These are phyloP conservation scores for Grammomys dolichurus DNA, from an alignment of 2,113 vertebrate species.

Conservation along the genomic window DNA sequence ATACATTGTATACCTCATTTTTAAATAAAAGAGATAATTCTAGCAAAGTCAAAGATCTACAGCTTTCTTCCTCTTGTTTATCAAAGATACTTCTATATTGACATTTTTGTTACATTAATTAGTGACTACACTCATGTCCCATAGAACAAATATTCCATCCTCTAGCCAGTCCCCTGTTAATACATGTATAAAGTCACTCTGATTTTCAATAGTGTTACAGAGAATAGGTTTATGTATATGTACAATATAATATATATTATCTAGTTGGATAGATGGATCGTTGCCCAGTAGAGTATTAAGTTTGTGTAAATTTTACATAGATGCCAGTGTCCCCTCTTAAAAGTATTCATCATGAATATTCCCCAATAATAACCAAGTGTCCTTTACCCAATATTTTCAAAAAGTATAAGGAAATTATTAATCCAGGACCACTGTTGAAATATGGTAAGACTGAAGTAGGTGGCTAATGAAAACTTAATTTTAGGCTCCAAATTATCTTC, in stretches of 20 bases:
- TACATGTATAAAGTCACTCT: neutral
- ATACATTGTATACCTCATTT: neutral
- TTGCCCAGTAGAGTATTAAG: neutral
- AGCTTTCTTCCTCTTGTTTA: neutral
- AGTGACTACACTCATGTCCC: neutral
- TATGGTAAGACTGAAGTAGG: neutral
- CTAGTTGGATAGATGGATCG: neutral
- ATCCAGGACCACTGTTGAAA: slow-evolving; percentile 2
- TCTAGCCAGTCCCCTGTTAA: neutral
- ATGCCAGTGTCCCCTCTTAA: neutral
- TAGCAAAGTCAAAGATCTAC: neutral
- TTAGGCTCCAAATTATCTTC: slow-evolving; percentile 25
- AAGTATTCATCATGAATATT: neutral
- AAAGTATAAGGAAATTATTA: neutral
- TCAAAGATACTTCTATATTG: neutral
- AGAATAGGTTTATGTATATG: neutral
- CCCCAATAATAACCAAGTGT: neutral
- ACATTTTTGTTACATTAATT: slow-evolving; percentile 14
- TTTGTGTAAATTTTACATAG: neutral
- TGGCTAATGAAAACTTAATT: slow-evolving; percentile 34
- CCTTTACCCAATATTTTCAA: neutral
- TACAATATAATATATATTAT: neutral
- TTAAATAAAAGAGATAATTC: neutral
- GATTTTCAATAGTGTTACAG: neutral
- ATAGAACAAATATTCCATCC: neutral